Evolutionary conservation across 1,140 invertebrate genomes (phyloP).

Genomic region (Dreissena polymorpha): DNA sequence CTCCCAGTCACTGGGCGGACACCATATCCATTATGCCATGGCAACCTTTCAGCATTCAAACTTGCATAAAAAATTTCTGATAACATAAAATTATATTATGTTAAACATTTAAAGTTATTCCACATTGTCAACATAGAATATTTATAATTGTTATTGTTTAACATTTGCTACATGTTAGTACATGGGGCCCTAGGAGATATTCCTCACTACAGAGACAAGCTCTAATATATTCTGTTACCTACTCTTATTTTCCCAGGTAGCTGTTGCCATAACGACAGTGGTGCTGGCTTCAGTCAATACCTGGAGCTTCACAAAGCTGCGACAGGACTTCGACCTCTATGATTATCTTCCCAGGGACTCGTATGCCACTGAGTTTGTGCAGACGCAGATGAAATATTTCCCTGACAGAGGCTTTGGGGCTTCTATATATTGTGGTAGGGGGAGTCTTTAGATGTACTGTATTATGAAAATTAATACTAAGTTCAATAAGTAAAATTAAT

Average conservation of each 20-base stretch:
- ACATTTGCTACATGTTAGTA: neutral
- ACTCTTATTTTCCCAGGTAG: constrained; percentile 69
- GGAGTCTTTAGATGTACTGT: neutral
- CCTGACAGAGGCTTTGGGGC: constrained; percentile 85
- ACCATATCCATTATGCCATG: too few species aligned
- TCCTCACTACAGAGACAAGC: too few species aligned
- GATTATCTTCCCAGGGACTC: constrained; percentile 89
- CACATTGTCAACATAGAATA: neutral
- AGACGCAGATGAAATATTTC: constrained; percentile 82
- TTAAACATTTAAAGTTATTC: too few species aligned
- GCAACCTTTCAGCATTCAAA: too few species aligned
- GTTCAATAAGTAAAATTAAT: too few species aligned
- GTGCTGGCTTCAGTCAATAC: constrained; percentile 83
- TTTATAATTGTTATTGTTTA: neutral
- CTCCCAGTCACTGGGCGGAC: too few species aligned
- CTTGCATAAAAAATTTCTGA: too few species aligned
- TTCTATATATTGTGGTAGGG: constrained; percentile 85
- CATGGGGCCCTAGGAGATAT: neutral
- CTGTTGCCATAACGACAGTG: constrained; percentile 83
- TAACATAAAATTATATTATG: too few species aligned
- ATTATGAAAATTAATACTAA: too few species aligned
- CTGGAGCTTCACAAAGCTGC: constrained; percentile 83
- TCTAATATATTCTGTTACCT: neutral
- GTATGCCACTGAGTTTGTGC: constrained; percentile 85
- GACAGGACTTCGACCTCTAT: constrained; percentile 88